These are phyloP conservation scores for Monopis laevigella DNA, from an alignment of 2,888 invertebrate genomes.

Conservation along the genomic window DNA sequence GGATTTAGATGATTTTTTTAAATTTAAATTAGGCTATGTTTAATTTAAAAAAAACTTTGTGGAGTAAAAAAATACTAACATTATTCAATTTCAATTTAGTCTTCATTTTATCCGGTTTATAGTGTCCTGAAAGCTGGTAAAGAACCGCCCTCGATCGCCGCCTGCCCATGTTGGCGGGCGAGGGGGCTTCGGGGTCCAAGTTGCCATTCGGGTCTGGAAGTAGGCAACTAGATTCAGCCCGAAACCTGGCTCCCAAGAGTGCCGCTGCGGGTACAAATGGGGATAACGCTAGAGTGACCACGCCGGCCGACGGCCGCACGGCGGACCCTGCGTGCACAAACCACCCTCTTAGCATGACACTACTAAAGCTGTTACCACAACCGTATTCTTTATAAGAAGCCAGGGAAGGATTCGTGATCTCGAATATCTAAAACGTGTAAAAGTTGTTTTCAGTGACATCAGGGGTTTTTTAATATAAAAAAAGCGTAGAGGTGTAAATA, in stretches of 20 bases:
- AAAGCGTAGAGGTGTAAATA: too few species aligned
- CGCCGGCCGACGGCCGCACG: constrained; percentile 68
- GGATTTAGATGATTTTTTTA: too few species aligned
- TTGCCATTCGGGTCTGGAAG: constrained; percentile 85
- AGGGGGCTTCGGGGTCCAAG: constrained; percentile 82
- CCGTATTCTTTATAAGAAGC: constrained; percentile 1
- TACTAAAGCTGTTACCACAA: constrained; percentile 2
- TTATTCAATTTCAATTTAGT: constrained; percentile 94
- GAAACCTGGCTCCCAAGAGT: constrained; percentile 81
- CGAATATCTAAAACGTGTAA: too few species aligned
- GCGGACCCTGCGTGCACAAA: constrained; percentile 66
- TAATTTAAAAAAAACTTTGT: background rate
- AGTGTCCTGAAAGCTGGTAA: constrained; percentile 96
- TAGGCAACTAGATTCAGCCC: constrained; percentile 82
- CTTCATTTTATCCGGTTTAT: constrained; percentile 93
- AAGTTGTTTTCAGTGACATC: too few species aligned
- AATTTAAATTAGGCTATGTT: background rate
- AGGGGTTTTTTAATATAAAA: too few species aligned
- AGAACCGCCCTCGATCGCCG: constrained; percentile 94
- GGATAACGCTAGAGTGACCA: constrained; percentile 70
- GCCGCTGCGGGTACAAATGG: constrained; percentile 77
- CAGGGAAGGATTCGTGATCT: too few species aligned
- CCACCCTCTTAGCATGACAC: constrained; percentile 53
- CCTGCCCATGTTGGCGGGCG: constrained; percentile 89
- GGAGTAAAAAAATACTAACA: constrained; percentile 73